These are phyloP conservation scores for Cyanoliseus patagonus DNA, from an alignment of 2,113 vertebrate species.

Conservation along the genomic window DNA sequence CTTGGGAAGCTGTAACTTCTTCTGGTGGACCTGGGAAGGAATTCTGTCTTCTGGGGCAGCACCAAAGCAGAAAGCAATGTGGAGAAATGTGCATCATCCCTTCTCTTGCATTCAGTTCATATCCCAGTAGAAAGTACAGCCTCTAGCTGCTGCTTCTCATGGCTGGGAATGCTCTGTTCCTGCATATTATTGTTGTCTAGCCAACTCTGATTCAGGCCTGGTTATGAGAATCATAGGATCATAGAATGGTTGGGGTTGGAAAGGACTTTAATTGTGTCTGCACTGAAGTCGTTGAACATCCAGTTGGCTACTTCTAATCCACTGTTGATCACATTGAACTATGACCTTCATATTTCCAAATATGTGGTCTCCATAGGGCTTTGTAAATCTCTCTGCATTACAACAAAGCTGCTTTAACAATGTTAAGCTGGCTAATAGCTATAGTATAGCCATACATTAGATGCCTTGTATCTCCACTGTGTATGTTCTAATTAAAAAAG, in stretches of 20 bases:
- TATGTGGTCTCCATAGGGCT: not conserved
- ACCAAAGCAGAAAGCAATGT: not conserved
- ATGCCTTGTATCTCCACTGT: not conserved
- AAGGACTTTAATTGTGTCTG: not conserved
- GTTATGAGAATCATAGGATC: not conserved
- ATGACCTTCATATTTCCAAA: not conserved
- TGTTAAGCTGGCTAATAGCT: not conserved
- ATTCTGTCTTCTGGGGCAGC: not conserved
- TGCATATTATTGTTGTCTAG: not conserved
- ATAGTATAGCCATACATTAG: accelerated
- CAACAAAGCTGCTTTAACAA: not conserved
- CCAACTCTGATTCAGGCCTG: not conserved
- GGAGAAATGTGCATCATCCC: not conserved
- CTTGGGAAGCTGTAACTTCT: not conserved
- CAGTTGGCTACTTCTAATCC: not conserved
- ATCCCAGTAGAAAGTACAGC: not conserved
- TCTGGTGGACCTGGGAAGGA: not conserved
- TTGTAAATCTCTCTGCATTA: not conserved
- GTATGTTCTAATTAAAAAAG: not conserved
- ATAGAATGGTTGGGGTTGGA: not conserved
- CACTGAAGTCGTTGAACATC: not conserved
- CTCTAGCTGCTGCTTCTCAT: not conserved
- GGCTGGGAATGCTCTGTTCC: not conserved
- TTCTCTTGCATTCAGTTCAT: accelerated
- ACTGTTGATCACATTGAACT: accelerated